Evolutionary conservation across 2,113 vertebrate species (phyloP).

Genomic region (Lycocorax pyrrhopterus): DNA sequence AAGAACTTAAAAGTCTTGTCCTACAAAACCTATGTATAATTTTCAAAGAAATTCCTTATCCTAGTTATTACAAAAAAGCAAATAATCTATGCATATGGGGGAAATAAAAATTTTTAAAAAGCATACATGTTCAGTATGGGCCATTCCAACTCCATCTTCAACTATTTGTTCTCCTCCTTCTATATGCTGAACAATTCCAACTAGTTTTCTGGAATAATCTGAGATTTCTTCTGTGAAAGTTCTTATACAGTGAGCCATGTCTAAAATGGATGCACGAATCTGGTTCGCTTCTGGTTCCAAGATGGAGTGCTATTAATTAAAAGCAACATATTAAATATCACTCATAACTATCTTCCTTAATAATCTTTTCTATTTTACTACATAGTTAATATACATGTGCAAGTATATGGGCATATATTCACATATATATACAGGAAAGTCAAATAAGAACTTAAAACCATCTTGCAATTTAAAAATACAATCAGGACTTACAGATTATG

Average conservation of each 20-base stretch:
- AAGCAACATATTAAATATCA: constrained; percentile 16
- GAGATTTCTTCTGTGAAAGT: constrained; percentile 98
- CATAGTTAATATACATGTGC: not conserved
- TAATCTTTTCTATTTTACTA: not conserved
- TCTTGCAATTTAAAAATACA: not conserved
- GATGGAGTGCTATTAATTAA: constrained; percentile 83
- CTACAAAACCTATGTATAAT: not conserved
- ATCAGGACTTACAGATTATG: not conserved
- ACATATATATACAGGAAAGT: not conserved
- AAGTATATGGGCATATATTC: too few species aligned
- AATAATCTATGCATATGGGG: not conserved
- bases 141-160: constrained; percentile 94
- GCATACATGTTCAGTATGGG: constrained; percentile 94
- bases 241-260: constrained; percentile 98
- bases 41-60: not conserved
- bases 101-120: not conserved
- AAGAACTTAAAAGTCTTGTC: not conserved
- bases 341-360: not conserved
- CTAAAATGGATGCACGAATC: constrained; percentile 96
- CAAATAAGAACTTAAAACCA: not conserved
- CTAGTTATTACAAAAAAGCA: not conserved
- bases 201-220: constrained; percentile 95
- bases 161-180: constrained; percentile 97
- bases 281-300: constrained; percentile 94
- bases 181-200: constrained; percentile 95